Base-by-base conservation (phyloP, 2,797 vertebrate genomes). In the Acrocephalus scirpaceus region DNA sequence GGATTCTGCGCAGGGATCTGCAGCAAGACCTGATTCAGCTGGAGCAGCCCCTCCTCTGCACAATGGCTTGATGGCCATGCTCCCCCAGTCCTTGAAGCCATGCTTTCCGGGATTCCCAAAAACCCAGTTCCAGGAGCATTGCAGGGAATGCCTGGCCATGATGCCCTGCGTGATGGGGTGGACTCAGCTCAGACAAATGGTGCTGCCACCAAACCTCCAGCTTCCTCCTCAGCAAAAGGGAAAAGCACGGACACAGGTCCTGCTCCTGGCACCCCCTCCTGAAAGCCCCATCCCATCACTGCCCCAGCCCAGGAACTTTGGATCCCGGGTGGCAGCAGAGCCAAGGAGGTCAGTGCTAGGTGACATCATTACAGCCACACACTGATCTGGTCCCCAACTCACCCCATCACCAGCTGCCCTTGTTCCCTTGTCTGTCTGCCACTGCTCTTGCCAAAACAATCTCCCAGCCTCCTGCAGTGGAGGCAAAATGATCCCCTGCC, bases 21-120 rank as follows among this genome's bases (percentile, higher is more conserved):
- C 45, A 64, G 45, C 1, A 5, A 72, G 72, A 29, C 18, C 60
- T 17, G 13, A 16, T 42, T 29, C 3, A 2, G 47, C 36, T 50
- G 83, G 22, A 54, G 13, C 1, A 1, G n/a, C 6, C 17, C 1
- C 1, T n/a, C 17, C 72, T 38, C 45, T 48, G 40, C 71, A 25
- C 1, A 0, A 47, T 45, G 47, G 38, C 20, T 77, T 7, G 2
- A 17, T 0, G 4, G 23, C 36, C 3, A 0, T 0, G 0, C 16
- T 47, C 27, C 32, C 54, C 32, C 3, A 10, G 12, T 56, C 65
- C 38, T 47, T 0, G 0, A 76, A 74, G 56, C 73, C 40, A 3
- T 5, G 8, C 10, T 51, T 32, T 27, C 34, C 54, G 29, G 26
- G 32, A 58, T 61, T 76, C 44, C 47, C 61, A 11, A 30, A 45